phyloP scores from a whole-genome alignment of 2,888 invertebrate species.

The Aphidoletes aphidimyza region DNA sequence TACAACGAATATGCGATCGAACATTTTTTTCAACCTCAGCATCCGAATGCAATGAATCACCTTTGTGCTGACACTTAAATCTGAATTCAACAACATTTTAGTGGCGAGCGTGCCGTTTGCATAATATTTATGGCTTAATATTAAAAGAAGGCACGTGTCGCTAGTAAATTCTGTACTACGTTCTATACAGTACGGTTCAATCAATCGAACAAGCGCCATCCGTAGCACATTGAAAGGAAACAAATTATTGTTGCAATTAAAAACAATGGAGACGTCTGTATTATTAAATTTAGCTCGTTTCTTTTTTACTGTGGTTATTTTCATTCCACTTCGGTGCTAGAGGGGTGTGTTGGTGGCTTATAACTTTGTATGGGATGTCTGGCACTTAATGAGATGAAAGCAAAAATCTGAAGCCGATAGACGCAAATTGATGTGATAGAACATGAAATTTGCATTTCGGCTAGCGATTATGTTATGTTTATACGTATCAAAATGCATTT shows the following conservation, averaged over 20 bases:
- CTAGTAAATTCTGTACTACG: constrained; percentile 44
- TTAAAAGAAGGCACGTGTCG: constrained; percentile 53
- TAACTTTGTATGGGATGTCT: not conserved
- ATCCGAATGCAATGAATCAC: not conserved
- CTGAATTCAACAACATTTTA: not conserved
- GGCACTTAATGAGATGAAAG: constrained; percentile 37
- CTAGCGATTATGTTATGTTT: not conserved
- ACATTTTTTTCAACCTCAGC: not conserved
- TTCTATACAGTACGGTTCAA: not conserved
- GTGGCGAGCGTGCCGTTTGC: constrained; percentile 3
- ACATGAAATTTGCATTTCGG: constrained; percentile 16
- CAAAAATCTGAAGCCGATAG: not conserved
- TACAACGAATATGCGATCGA: not conserved
- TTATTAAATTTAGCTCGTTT: not conserved
- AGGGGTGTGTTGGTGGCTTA: not conserved
- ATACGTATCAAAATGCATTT: constrained; percentile 12
- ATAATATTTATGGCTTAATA: constrained; percentile 48
- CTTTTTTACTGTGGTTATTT: not conserved
- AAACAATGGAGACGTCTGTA: constrained; percentile 12
- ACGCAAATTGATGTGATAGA: no score
- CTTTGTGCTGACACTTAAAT: not conserved
- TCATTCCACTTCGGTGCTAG: no score
- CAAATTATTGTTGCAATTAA: constrained; percentile 53
- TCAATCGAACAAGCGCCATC: not conserved
- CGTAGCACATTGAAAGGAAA: constrained; percentile 18